phyloP scores from a whole-genome alignment of 1,140 invertebrate species.

The Drosophila tristis region DNA sequence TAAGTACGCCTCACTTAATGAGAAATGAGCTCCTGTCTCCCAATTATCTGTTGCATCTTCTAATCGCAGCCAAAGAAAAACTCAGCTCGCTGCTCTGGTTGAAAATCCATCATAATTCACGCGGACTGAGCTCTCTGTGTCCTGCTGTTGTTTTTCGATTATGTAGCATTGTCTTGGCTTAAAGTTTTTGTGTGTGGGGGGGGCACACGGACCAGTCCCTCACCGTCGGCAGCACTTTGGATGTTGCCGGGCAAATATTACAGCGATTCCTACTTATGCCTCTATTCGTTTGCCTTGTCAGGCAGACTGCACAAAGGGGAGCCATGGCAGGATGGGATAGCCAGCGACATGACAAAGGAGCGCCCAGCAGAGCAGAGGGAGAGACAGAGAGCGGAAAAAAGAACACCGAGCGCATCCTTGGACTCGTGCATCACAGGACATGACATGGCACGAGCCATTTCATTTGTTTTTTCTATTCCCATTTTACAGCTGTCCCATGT shows the following conservation, averaged over 20 bases:
- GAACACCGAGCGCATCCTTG: slow-evolving; percentile 50
- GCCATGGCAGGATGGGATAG: background rate
- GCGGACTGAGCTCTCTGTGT: slow-evolving; percentile 19
- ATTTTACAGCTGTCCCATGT: slow-evolving; percentile 47
- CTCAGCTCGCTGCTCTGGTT: slow-evolving; percentile 7
- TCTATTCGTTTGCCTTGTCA: slow-evolving; percentile 77
- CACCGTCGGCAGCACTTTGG: slow-evolving; percentile 22
- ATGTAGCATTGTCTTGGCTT: slow-evolving; percentile 70
- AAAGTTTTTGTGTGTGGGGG: slow-evolving; percentile 47
- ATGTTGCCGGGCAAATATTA: slow-evolving; percentile 66
- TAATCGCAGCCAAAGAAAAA: slow-evolving; percentile 35
- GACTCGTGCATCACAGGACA: slow-evolving; percentile 74
- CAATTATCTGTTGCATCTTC: background rate
- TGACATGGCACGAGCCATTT: slow-evolving; percentile 81
- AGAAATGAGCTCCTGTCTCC: too few relatives aligned
- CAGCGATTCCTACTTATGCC: slow-evolving; percentile 81
- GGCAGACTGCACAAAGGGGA: slow-evolving; percentile 37
- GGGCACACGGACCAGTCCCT: background rate
- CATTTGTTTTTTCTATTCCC: slow-evolving; percentile 74
- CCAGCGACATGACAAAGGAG: slow-evolving; percentile 59
- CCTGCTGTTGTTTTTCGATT: slow-evolving; percentile 50
- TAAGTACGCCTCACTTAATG: too few relatives aligned
- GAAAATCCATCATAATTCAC: slow-evolving; percentile 46
- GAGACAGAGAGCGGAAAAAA: slow-evolving; percentile 32
- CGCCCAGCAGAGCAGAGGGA: slow-evolving; percentile 29